Base-by-base conservation (phyloP, 2,113 vertebrate genomes). In the Centropus bengalensis region DNA sequence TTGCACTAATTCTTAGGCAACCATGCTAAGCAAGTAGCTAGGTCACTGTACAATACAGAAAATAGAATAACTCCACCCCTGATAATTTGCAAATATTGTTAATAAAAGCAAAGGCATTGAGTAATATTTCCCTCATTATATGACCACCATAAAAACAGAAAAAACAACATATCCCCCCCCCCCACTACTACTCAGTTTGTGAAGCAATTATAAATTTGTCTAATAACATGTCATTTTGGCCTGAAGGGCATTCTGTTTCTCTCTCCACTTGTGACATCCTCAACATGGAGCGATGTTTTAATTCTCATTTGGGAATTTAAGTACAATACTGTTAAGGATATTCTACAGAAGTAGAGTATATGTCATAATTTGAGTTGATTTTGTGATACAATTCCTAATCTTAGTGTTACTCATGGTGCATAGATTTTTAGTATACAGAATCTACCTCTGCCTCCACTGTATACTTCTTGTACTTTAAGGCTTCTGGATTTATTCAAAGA, bases 401-500 rank as follows among this genome's bases (percentile, higher is more conserved):
- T 49, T 54, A 60, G 16, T 52, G 19, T 59, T 73, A 62, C 71
- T 70, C 5, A n/a, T 10, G 15, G 6, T 91, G 7, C 3, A 11
- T 54, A 60, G 21, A 76, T 81, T 68, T 88, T 93, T 83, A 82
- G 83, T 59, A 51, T 16, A 24, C 9, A 55, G 79, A 92, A 59
- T 49, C 14, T 82, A 20, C 59, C 19, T 56, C 58, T 78, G 63
- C 80, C 49, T 78, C 81, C 36, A 49, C 85, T 67, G 82, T 76
- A 75, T 82, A 82, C 52, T 82, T 89, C 26, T 56, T 55, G 84
- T 82, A 59, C 49, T 79, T 9, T 58, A 63, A 28, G 15, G 73
- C 62, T 90, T 92, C 75, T 91, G 54, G 38, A 52, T 91, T 80
- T 69, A 47, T 89, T 95, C 18, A 22, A 81, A 86, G 86, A 66